Conservation (phyloP, 2,113 vertebrate genomes). For the Odontophorus gujanensis region DNA sequence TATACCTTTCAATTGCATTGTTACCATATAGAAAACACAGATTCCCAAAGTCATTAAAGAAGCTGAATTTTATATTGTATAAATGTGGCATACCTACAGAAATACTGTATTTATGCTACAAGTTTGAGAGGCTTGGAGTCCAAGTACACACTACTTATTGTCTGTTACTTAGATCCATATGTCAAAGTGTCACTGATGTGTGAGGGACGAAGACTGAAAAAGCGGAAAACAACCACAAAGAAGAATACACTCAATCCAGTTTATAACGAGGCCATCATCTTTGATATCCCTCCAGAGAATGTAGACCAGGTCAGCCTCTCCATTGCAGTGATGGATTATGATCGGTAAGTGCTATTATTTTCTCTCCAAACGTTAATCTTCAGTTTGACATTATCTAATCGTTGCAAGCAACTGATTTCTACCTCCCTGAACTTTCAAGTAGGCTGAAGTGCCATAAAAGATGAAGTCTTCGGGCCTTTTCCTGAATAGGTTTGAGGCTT, state of each 20-base stretch:
- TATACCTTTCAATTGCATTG: neutral
- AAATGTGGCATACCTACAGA: neutral
- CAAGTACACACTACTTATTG: neutral
- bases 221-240: constrained; percentile 96
- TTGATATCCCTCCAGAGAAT: constrained; percentile 97
- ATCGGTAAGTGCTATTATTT: constrained; percentile 82
- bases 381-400: neutral
- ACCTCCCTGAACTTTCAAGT: neutral
- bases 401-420: neutral
- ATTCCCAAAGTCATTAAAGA: neutral
- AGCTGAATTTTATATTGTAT: neutral
- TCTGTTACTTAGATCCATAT: constrained; percentile 86
- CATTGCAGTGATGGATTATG: constrained; percentile 98
- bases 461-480: neutral
- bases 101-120: neutral
- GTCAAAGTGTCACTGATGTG: constrained; percentile 98
- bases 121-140: neutral
- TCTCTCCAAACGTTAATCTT: neutral
- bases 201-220: constrained; percentile 93
- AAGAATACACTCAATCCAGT: constrained; percentile 93
- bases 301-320: constrained; percentile 98
- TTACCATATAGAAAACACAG: neutral
- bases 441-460: neutral
- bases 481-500: neutral
- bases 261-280: constrained; percentile 98